Base-by-base conservation (phyloP, 2,888 invertebrate genomes). In the Embidobia sp. region DNA sequence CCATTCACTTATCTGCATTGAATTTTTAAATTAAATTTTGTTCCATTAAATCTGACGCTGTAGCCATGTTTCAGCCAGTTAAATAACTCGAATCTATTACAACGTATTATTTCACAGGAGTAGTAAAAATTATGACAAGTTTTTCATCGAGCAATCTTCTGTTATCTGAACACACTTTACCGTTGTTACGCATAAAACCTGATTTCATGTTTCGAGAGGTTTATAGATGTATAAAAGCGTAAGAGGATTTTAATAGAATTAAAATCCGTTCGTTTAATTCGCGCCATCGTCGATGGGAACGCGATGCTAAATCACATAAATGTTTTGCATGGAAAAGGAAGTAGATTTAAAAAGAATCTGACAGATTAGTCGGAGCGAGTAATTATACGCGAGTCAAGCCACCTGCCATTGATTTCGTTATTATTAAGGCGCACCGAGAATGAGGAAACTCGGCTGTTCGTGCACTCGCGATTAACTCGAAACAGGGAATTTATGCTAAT, bases 181-280 rank as follows among this genome's bases (percentile, higher is more conserved):
- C 26, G 42, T 29, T 44, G 53, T 61, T 59, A 33, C 15, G 70
- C 61, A 2, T 51, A 53, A 70, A 53, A 44, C 29, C 37, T 40
- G 67, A 57, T 49, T 70, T 51, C 18, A 11, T n/a, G 11, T 61
- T 61, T 51, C 35, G 31, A 59, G 40, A 57, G 59, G 44, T 44
- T 44, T 57, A 61, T 44, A 18, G 44, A 70, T 61, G 51, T 61
- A 51, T 57, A 61, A 59, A 70, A 70, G 61, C 70, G 61, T 70
- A 70, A 61, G 70, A 40, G 70, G 61, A 70, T 70, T 70, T 70
- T 51, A 51, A 70, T 51, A 61, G 51, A 70, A 70, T 61, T 61
- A 61, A 70, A 61, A 61, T 16, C 44, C 46, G 29, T 70, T 70
- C 51, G 19, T 49, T 61, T 53, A 61, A 70, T 61, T 40, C 51